Conservation (phyloP, 2,888 invertebrate species). For the Pheosia gnoma region DNA sequence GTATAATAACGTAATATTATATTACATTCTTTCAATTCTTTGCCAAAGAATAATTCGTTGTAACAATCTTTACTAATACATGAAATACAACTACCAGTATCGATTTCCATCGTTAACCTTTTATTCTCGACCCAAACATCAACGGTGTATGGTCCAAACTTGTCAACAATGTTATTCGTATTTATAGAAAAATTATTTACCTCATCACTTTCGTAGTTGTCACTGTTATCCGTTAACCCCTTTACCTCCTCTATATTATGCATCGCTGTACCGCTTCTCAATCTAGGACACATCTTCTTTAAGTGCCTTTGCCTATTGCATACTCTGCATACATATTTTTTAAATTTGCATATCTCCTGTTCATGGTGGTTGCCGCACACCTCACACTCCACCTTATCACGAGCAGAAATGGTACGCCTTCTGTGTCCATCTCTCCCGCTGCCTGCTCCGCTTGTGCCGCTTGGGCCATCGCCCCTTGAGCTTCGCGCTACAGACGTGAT, state of each 20-base stretch:
- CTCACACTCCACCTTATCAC: slow-evolving; percentile 1
- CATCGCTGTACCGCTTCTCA: neutral
- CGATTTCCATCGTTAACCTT: slow-evolving; percentile 1
- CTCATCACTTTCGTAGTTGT: neutral
- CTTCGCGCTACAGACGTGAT: no score
- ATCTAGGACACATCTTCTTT: slow-evolving; percentile 15
- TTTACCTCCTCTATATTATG: neutral
- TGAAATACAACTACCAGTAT: slow-evolving; percentile 5
- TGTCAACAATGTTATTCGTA: neutral
- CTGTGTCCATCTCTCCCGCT: neutral
- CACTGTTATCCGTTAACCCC: neutral
- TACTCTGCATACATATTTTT: slow-evolving; percentile 17
- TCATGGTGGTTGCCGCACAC: slow-evolving; percentile 11
- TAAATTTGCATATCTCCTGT: slow-evolving; percentile 10
- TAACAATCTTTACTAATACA: slow-evolving; percentile 5
- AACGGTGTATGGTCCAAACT: slow-evolving; percentile 1
- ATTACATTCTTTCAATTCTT: neutral
- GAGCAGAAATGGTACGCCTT: neutral
- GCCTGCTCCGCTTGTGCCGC: neutral
- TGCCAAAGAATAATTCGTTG: neutral
- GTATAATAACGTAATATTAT: slow-evolving; percentile 2
- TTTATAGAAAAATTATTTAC: neutral
- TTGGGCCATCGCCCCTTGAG: no score
- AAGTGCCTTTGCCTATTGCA: slow-evolving; percentile 18
- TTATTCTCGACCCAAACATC: neutral